Percentiles rank a stretch among this genome's conserved stretches.
These are phyloP conservation scores for Orthosia incerta DNA, from an alignment of 2,888 invertebrate genomes.

Conservation along the genomic window DNA sequence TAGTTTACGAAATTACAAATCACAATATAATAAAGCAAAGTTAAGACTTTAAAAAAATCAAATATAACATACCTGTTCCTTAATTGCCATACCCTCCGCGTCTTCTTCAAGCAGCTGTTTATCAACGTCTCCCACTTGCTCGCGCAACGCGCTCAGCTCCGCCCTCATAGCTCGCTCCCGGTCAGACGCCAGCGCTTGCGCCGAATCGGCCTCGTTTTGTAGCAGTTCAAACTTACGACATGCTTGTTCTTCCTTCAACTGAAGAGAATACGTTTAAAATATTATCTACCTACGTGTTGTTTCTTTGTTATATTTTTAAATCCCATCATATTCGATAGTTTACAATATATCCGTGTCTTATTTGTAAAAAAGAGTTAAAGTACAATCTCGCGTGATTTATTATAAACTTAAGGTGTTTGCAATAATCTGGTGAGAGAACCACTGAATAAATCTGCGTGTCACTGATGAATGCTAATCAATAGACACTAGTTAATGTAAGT, in stretches of 20 bases:
- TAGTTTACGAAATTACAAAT: too few relatives aligned
- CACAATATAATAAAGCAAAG: too few relatives aligned
- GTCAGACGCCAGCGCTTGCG: constrained; percentile 77
- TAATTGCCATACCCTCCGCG: constrained; percentile 66
- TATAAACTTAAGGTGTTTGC: too few relatives aligned
- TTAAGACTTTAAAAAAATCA: too few relatives aligned
- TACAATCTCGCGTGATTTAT: too few relatives aligned
- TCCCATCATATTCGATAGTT: too few relatives aligned
- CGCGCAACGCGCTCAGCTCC: constrained; percentile 78
- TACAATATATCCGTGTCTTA: too few relatives aligned
- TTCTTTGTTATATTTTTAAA: too few relatives aligned
- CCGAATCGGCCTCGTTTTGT: constrained; percentile 77
- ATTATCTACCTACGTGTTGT: not conserved
- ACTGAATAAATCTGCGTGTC: not conserved
- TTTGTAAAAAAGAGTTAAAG: too few relatives aligned
- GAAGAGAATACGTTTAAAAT: constrained; percentile 2
- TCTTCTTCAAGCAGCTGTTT: constrained; percentile 77
- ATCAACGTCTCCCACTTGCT: constrained; percentile 77
- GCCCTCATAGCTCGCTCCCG: constrained; percentile 80
- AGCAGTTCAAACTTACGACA: constrained; percentile 73
- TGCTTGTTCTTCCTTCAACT: constrained; percentile 85
- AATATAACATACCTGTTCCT: constrained; percentile 71
- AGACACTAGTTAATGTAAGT: too few relatives aligned
- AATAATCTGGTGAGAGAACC: not conserved
- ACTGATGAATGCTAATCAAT: constrained; percentile 15